Evolutionary conservation across 1,140 invertebrate species (phyloP).

Genomic region (Capitella teleta): DNA sequence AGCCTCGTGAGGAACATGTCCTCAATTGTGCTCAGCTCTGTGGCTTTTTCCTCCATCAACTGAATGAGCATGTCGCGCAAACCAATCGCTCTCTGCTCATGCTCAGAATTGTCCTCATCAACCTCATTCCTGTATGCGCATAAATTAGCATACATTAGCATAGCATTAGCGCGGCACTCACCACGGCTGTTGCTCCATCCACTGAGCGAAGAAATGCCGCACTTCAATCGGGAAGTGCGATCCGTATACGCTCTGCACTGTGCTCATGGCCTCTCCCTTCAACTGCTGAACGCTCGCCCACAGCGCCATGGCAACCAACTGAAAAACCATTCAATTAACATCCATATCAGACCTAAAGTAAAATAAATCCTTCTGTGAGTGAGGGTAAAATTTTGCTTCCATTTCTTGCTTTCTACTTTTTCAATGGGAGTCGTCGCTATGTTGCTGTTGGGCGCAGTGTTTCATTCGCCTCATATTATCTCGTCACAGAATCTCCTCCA

Average conservation of each 20-base stretch:
- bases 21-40: conserved; percentile 47
- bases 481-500: too few relatives aligned
- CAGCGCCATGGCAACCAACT: too few relatives aligned
- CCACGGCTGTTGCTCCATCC: conserved; percentile 80
- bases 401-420: too few relatives aligned
- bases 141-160: too few relatives aligned
- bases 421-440: too few relatives aligned
- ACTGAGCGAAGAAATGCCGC: conserved; percentile 68
- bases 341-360: too few relatives aligned
- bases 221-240: conserved; percentile 84
- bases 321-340: too few relatives aligned
- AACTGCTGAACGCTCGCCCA: conserved; percentile 75
- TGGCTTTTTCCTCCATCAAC: conserved; percentile 64
- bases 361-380: too few relatives aligned
- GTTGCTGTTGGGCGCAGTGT: too few relatives aligned
- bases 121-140: conserved; percentile 49
- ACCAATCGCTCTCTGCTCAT: conserved; percentile 48
- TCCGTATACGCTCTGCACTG: conserved; percentile 67
- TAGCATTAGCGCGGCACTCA: too few relatives aligned
- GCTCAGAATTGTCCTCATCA: conserved; percentile 58
- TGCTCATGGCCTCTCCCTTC: conserved; percentile 59
- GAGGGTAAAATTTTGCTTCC: too few relatives aligned
- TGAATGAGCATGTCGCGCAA: conserved; percentile 60
- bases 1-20: conserved; percentile 59
- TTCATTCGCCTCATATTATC: too few relatives aligned